phyloP scores from a whole-genome alignment of 2,113 vertebrate species.

The Chlamydotis undulata region DNA sequence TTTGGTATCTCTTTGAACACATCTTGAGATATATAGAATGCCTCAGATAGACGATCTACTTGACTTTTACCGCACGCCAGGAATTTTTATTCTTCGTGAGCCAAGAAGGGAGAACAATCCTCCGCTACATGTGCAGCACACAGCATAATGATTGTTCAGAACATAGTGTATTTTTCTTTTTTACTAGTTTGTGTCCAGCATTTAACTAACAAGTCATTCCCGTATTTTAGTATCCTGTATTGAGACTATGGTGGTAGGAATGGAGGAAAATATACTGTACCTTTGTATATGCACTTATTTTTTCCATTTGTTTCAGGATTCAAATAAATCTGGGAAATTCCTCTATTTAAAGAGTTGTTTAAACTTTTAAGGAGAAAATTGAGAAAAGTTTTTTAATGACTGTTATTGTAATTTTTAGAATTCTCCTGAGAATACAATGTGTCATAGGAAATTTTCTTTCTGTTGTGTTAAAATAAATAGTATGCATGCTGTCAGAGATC shows the following conservation, averaged over 20 bases:
- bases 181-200: not conserved
- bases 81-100: not conserved
- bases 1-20: not conserved
- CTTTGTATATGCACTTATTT: not conserved
- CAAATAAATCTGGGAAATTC: not conserved
- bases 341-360: not conserved
- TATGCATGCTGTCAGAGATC: not conserved
- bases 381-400: not conserved
- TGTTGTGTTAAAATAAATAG: not conserved
- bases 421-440: not conserved
- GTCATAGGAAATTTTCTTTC: not conserved
- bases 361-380: not conserved
- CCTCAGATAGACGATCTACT: not conserved
- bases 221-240: not conserved
- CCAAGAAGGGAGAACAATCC: not conserved
- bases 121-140: not conserved
- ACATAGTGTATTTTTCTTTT: not conserved
- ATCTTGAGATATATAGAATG: not conserved
- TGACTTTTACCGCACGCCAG: not conserved
- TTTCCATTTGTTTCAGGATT: not conserved
- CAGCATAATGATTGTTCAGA: not conserved
- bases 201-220: not conserved
- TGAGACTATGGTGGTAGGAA: not conserved
- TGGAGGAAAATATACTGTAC: not conserved
- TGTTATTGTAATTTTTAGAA: not conserved